Evolutionary conservation across 2,888 invertebrate genomes (phyloP).

Genomic region (Yponomeuta malinellus): DNA sequence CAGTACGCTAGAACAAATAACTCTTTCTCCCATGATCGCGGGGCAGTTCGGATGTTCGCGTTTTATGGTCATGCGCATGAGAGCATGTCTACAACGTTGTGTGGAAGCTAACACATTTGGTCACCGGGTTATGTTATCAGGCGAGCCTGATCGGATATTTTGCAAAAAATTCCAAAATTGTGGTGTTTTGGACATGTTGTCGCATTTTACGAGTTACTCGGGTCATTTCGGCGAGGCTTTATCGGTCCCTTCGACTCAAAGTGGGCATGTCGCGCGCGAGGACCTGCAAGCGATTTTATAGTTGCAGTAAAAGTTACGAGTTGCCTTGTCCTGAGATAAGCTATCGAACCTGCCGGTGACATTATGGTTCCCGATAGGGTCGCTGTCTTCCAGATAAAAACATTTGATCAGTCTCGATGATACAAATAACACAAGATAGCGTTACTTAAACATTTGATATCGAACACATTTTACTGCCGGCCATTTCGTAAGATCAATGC

Average conservation of each 20-base stretch:
- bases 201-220: conserved; percentile 11
- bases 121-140: background rate
- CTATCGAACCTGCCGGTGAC: conserved; percentile 43
- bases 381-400: conserved; percentile 54
- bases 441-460: conserved; percentile 28
- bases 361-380: conserved; percentile 54
- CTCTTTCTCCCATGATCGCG: conserved; percentile 64
- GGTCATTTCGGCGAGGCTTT: conserved; percentile 14
- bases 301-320: conserved; percentile 26
- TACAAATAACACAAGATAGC: conserved; percentile 56
- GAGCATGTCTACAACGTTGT: background rate
- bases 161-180: conserved; percentile 3
- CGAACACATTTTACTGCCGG: conserved; percentile 6
- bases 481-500: background rate
- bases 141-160: background rate
- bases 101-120: background rate
- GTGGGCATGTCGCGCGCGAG: conserved; percentile 25
- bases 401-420: conserved; percentile 55
- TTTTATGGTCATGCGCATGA: background rate
- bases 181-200: conserved; percentile 4
- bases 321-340: conserved; percentile 37
- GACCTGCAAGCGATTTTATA: conserved; percentile 14
- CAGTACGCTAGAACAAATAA: conserved; percentile 56
- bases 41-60: background rate
- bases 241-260: conserved; percentile 5